These are phyloP conservation scores for Erynnis tages DNA, from an alignment of 2,888 invertebrate genomes.

Conservation along the genomic window DNA sequence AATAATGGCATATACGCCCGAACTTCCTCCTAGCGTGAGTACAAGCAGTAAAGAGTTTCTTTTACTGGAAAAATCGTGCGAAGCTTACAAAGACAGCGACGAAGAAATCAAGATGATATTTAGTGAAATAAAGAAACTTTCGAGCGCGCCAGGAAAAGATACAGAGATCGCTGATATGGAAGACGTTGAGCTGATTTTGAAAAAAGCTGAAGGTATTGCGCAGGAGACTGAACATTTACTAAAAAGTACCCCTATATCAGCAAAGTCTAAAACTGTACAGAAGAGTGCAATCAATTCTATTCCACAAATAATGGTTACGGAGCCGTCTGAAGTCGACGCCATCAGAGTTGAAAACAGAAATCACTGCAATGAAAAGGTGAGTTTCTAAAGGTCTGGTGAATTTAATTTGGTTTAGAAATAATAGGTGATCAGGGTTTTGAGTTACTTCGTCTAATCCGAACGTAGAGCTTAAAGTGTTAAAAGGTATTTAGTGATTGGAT, in stretches of 20 bases:
- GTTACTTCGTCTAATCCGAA: too few relatives aligned
- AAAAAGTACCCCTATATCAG: constrained; percentile 54
- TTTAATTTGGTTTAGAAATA: too few relatives aligned
- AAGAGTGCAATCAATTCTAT: constrained; percentile 41
- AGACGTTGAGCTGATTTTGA: constrained; percentile 70
- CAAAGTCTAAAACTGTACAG: constrained; percentile 35
- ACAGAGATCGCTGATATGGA: constrained; percentile 56
- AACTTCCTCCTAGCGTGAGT: constrained; percentile 54
- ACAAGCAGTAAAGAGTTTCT: constrained; percentile 73
- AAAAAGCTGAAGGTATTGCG: constrained; percentile 69
- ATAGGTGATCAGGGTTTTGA: too few relatives aligned
- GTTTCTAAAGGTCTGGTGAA: too few relatives aligned
- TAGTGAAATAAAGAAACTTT: constrained; percentile 84
- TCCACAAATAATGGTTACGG: constrained; percentile 68
- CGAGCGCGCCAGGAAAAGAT: constrained; percentile 51
- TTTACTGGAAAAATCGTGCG: constrained; percentile 66
- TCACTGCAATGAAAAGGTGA: constrained; percentile 48
- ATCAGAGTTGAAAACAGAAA: constrained; percentile 33
- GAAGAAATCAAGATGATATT: constrained; percentile 86
- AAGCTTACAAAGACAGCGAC: constrained; percentile 70
- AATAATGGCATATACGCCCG: constrained; percentile 37
- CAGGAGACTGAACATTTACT: constrained; percentile 63
- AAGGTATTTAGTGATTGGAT: too few relatives aligned
- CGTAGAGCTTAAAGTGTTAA: too few relatives aligned
- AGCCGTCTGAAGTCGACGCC: constrained; percentile 50